Percentiles rank a stretch among this genome's conserved stretches.
Conservation (phyloP, 1,140 invertebrate genomes). For the Anastrepha ludens region DNA sequence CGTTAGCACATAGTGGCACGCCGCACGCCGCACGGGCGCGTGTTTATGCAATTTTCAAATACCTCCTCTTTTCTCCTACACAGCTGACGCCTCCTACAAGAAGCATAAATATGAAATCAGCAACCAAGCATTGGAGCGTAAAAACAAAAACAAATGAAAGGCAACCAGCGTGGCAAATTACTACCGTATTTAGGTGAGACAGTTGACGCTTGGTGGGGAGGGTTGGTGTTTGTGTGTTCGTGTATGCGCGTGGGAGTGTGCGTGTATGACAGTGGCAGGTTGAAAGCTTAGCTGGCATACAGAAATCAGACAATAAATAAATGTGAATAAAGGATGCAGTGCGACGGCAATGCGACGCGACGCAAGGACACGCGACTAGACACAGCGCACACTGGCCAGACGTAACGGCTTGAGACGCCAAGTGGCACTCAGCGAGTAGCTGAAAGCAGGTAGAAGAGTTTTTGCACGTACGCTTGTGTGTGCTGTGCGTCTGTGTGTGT, state of each 20-base stretch:
- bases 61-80: too few species aligned
- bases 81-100: too few species aligned
- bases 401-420: slow-evolving; percentile 29
- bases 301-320: background rate
- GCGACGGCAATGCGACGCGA: background rate
- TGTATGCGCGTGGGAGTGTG: too few species aligned
- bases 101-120: background rate
- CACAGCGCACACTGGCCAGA: background rate
- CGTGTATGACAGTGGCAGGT: too few species aligned
- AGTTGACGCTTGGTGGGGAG: too few species aligned
- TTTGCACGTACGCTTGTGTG: background rate
- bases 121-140: background rate
- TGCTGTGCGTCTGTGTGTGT: background rate
- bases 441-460: background rate
- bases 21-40: background rate
- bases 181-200: too few species aligned
- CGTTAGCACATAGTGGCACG: background rate
- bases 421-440: slow-evolving; percentile 2
- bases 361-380: slow-evolving; percentile 12
- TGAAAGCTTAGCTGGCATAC: background rate
- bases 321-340: too few species aligned
- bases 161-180: too few species aligned
- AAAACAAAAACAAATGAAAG: background rate
- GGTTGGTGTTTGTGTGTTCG: too few species aligned
- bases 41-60: background rate